phyloP scores from a whole-genome alignment of 2,888 invertebrate species.

The Sycophila texana region DNA sequence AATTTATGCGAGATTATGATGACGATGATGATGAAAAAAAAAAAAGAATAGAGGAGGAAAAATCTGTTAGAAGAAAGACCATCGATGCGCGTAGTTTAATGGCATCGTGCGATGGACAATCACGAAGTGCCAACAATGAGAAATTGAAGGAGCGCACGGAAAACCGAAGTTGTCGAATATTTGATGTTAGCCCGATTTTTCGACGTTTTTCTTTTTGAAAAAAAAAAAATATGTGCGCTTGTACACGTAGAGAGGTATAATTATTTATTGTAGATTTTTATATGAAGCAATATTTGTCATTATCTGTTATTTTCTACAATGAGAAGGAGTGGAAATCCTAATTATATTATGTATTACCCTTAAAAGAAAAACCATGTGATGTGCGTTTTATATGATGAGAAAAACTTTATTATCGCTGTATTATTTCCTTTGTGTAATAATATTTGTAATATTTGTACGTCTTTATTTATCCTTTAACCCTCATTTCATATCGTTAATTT shows the following conservation, averaged over 20 bases:
- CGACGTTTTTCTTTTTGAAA: neutral
- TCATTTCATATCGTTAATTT: slow-evolving; percentile 65
- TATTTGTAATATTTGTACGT: slow-evolving; percentile 53
- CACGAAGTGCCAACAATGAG: slow-evolving; percentile 63
- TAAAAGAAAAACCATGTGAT: slow-evolving; percentile 61
- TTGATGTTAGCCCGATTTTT: slow-evolving; percentile 13
- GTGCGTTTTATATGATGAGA: slow-evolving; percentile 62
- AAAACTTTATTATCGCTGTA: slow-evolving; percentile 58
- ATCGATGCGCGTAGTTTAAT: slow-evolving; percentile 34
- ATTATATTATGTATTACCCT: slow-evolving; percentile 44
- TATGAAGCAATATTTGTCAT: slow-evolving; percentile 50
- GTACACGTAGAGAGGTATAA: slow-evolving; percentile 18
- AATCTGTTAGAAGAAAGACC: neutral
- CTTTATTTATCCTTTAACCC: slow-evolving; percentile 44
- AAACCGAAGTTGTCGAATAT: slow-evolving; percentile 9
- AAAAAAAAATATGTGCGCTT: slow-evolving; percentile 1
- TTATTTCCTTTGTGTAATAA: slow-evolving; percentile 39
- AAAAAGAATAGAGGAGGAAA: neutral
- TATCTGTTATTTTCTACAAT: slow-evolving; percentile 47
- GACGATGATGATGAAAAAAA: too few relatives aligned
- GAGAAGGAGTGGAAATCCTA: slow-evolving; percentile 49
- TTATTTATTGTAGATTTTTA: slow-evolving; percentile 56
- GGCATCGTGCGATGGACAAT: slow-evolving; percentile 60
- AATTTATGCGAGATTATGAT: slow-evolving; percentile 12
- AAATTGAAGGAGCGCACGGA: slow-evolving; percentile 33